Conservation (phyloP, 2,797 vertebrate species). For the Orientallactaga sibirica region DNA sequence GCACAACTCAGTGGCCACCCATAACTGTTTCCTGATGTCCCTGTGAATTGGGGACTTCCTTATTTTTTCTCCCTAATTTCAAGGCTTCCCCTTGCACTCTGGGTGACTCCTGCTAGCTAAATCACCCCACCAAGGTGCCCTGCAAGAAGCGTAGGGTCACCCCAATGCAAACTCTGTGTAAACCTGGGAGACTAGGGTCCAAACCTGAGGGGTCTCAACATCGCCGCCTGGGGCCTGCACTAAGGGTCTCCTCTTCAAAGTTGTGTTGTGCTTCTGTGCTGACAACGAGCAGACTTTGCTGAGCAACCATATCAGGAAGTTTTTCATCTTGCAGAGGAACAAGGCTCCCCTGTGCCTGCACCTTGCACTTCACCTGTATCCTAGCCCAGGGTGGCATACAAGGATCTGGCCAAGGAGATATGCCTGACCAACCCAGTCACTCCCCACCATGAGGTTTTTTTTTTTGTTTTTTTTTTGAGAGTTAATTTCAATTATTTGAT, state of each 20-base stretch:
- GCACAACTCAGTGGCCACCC: accelerated
- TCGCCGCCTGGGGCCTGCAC: accelerated
- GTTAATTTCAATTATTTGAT: neutral
- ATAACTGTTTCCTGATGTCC: accelerated
- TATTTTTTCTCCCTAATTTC: no score
- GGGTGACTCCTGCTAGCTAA: accelerated
- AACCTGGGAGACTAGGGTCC: accelerated
- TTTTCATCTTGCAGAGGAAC: accelerated
- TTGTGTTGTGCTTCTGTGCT: accelerated
- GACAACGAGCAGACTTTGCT: neutral
- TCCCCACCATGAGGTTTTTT: accelerated
- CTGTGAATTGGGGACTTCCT: no score
- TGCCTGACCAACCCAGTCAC: neutral
- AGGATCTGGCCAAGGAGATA: accelerated
- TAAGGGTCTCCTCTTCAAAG: neutral
- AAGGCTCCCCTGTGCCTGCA: accelerated
- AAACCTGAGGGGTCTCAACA: accelerated
- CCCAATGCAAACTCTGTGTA: accelerated
- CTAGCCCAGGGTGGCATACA: no score
- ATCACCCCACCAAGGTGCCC: accelerated
- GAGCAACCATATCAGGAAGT: neutral
- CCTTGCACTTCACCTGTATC: accelerated
- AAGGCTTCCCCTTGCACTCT: neutral
- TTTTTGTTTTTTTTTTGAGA: accelerated
- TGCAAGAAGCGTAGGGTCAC: accelerated